Evolutionary conservation across 1,140 invertebrate genomes (phyloP), one percentile per base, ranked within the genome.

Genomic region (Caerostris extrusa): DNA sequence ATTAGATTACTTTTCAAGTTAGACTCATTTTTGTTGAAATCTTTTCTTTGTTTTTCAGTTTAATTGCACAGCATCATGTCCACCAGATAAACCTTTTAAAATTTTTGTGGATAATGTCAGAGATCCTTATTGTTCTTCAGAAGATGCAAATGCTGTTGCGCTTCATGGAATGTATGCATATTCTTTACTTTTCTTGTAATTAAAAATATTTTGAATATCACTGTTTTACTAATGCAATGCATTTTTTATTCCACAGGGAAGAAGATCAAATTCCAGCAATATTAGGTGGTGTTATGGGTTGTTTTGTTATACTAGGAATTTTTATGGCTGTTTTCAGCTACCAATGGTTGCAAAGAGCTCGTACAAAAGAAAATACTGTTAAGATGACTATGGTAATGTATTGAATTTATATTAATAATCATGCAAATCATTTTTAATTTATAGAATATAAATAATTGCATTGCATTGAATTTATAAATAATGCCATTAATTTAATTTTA

Each of bases 331-430:
- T 98, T 7, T 97, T 98, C 86, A 96, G 97, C 92, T 97, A 97
- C 96, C 96, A 97, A 95, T 97, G 98, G 97, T 95, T 98, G 96
- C 95, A 98, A 96, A 95, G 97, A 96, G 96, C 98, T 95, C 97
- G 98, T 95, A 97, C 97, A 10, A 98, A 98, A 96, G 98, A 99
- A 95, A 98, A 98, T 77, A 98, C 98, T 0, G 97, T 98, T 90
- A 98, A 98, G 95, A 98, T 98, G 97, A 98, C 98, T 2, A 97
- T 98, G 97, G 98, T 97, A 6, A 34, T 61, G 57, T 94, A 2
- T 14, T 3, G 3, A 82, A 50, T 82, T 55, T 67, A 17, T 17
- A n/a, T 17, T n/a, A 10, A 64, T 34, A 34, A 34, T 34, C 34
- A 2, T 34, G 34, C 34, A 34, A 34, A 34, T 34, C 34, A 34